Percentiles rank a stretch among this genome's conserved stretches.
These are phyloP conservation scores for Xiphophorus couchianus DNA, from an alignment of 2,113 vertebrate species.

Conservation along the genomic window DNA sequence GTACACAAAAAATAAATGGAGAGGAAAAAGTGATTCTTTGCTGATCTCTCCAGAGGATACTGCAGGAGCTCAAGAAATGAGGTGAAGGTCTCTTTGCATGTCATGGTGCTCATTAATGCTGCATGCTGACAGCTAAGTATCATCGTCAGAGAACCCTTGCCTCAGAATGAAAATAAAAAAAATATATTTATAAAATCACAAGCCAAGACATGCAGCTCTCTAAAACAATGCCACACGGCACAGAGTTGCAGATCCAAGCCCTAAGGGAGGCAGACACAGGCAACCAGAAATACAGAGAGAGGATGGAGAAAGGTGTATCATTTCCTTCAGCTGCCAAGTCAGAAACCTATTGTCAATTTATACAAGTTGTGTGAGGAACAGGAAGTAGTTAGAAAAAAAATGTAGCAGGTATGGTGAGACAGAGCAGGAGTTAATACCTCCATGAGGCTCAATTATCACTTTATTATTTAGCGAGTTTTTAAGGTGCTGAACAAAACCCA, in stretches of 20 bases:
- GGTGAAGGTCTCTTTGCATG: conserved; percentile 59
- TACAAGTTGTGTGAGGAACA: conserved; percentile 34
- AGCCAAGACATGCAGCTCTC: conserved; percentile 43
- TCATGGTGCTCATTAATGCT: conserved; percentile 74
- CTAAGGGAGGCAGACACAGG: conserved; percentile 48
- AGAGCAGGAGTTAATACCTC: conserved; percentile 22
- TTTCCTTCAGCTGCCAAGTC: conserved; percentile 66
- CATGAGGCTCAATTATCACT: conserved; percentile 38
- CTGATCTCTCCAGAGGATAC: conserved; percentile 45
- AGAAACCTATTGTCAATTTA: conserved; percentile 47
- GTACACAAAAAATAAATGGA: conserved; percentile 45
- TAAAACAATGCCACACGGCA: conserved; percentile 32
- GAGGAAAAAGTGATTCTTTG: conserved; percentile 53
- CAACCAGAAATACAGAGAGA: conserved; percentile 52
- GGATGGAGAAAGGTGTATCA: conserved; percentile 63
- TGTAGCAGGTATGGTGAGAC: conserved; percentile 23
- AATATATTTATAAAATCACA: conserved; percentile 30
- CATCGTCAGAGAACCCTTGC: conserved; percentile 67
- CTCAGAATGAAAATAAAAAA: conserved; percentile 65
- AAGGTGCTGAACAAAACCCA: conserved; percentile 37
- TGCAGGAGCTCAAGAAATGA: conserved; percentile 40
- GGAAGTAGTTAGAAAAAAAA: conserved; percentile 2
- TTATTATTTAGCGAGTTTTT: conserved; percentile 40
- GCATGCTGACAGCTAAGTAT: conserved; percentile 75
- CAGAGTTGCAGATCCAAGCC: conserved; percentile 50